Base-by-base conservation (phyloP, 2,888 invertebrate genomes). In the Trichopoda pennipes region DNA sequence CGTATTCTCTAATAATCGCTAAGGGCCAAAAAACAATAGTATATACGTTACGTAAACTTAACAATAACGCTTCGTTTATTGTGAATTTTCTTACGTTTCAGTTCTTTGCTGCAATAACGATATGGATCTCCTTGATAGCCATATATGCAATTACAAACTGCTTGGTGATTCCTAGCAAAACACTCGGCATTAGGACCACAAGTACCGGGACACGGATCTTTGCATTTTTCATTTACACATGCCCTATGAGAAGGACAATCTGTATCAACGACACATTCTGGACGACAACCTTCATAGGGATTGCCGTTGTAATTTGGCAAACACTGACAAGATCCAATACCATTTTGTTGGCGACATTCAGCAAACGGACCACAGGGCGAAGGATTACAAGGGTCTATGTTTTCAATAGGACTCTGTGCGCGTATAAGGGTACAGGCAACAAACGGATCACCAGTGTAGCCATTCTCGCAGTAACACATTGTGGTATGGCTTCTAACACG, bases 291-390 rank as follows among this genome's bases (percentile, higher is more conserved):
- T 90, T 95, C 94, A 85, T 95, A 95, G 16, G 96, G 96, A 91
- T 96, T 95, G 80, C 96, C 96, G 84, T 93, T 93, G 88, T 94
- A 95, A 63, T 94, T 94, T 9, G 93, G 91, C 61, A 94, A 91
- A 89, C 96, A 96, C 84, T 93, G 92, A 87, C 96, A 96, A 2
- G 94, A 93, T n/a, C 93, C 94, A 35, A 93, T 93, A 72, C 92
- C 93, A 86, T 92, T 93, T 85, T 93, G 93, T 87, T 93, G 93
- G 86, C 92, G 92, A 88, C 96, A 97, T 84, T 93, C 92, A 23
- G 96, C 94, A 89, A 95, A 96, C 32, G 94, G 91, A 60, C 96
- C 96, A 89, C 97, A 97, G n/a, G 96, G 96, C 78, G 94, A 94
- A n/a, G 95, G 95, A 85, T 93, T 91, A 86, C 95, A 96, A 0